Base-by-base conservation (phyloP, 2,113 vertebrate genomes). In the Nesoenas mayeri region DNA sequence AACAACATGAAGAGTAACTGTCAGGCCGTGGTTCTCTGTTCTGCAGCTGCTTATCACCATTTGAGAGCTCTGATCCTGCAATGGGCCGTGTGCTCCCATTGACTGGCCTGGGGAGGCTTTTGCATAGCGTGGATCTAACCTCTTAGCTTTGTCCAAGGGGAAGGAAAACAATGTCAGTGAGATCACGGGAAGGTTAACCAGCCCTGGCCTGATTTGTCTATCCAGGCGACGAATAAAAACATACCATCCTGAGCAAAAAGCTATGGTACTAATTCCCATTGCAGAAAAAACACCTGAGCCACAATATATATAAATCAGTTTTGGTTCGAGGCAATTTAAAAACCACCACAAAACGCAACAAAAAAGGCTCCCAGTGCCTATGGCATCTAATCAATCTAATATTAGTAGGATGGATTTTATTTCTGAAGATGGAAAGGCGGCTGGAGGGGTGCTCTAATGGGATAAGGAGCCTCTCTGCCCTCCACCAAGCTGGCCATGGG, bases 341-440 rank as follows among this genome's bases (percentile, higher is more conserved):
- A 86, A 78, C 83, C 32, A 36, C 42, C 42, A 70, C 20, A 26
- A 80, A 89, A 22, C 22, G n/a, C n/a, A 58, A 57, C 28, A 60
- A 32, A 82, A 65, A 65, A 81, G 79, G 47, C 82, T 69, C 81
- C 84, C 54, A 84, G 54, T 50, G 89, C 70, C 90, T 58, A 12
- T 44, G 95, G 85, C 94, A 93, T 79, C 92, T 89, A 83, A 97
- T 97, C 96, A 88, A 96, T 97, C 95, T 96, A 93, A 8, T 40
- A 32, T 90, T 95, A 78, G 75, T 22, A 19, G 91, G 91, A 96
- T 96, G 80, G 94, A 93, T 97, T 97, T 93, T 79, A 83, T 94
- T 88, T 82, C 64, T 87, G 87, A 89, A 90, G 96, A 94, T 28
- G 56, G 74, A 84, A 89, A 86, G 42, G 82, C 85, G 87, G 66